phyloP scores from a whole-genome alignment of 2,888 invertebrate species.

The Podotricha telesiphe region DNA sequence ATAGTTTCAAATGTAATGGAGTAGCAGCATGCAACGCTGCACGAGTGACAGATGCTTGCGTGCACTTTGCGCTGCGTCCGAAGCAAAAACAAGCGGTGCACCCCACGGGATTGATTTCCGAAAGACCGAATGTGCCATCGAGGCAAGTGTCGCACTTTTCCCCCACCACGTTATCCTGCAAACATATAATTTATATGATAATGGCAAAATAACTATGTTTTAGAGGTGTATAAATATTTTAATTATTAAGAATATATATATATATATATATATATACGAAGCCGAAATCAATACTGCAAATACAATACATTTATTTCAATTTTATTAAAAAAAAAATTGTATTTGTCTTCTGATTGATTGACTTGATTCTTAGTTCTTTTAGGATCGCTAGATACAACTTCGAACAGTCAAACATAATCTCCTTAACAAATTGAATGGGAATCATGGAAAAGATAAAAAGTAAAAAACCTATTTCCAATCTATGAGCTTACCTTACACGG shows the following conservation, averaged over 20 bases:
- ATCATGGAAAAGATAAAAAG: too few relatives aligned
- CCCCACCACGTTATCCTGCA: conserved; percentile 91
- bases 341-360: too few relatives aligned
- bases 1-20: conserved; percentile 77
- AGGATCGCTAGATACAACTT: too few relatives aligned
- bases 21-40: conserved; percentile 88
- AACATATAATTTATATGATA: conserved; percentile 30
- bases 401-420: too few relatives aligned
- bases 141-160: conserved; percentile 92
- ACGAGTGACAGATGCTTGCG: conserved; percentile 92
- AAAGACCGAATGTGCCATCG: conserved; percentile 93
- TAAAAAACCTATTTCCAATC: neutral
- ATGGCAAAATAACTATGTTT: neutral
- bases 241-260: too few relatives aligned
- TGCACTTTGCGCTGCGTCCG: conserved; percentile 91
- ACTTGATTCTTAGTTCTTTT: too few relatives aligned
- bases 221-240: too few relatives aligned
- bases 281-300: too few relatives aligned
- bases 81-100: conserved; percentile 99
- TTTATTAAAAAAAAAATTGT: too few relatives aligned
- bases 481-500: conserved; percentile 90
- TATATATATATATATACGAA: too few relatives aligned
- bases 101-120: conserved; percentile 90
- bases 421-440: too few relatives aligned
- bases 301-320: too few relatives aligned